Percentiles rank a stretch among this genome's conserved stretches.
phyloP scores from a whole-genome alignment of 2,797 vertebrate genomes.

The Coregonus suidteri region DNA sequence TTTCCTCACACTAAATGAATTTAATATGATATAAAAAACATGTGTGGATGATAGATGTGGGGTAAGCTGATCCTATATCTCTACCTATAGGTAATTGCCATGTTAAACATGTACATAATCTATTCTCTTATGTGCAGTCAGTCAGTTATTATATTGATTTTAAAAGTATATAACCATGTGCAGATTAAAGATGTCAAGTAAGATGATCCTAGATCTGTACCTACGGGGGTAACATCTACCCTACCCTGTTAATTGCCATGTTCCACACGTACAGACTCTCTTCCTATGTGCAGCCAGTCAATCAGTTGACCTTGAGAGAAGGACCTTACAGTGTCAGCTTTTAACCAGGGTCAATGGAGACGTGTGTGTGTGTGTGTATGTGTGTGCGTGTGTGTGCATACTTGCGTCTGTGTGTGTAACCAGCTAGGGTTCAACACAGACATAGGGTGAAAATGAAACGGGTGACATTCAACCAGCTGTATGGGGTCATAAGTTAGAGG shows the following conservation, averaged over 20 bases:
- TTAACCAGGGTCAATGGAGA: slow-evolving; percentile 1
- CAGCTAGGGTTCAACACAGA: background rate
- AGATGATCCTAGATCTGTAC: background rate
- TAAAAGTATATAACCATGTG: no score
- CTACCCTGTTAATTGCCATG: background rate
- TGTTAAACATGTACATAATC: no score
- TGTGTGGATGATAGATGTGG: no score
- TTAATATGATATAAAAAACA: no score
- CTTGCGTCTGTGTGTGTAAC: background rate
- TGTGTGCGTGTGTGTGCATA: no score
- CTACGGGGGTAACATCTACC: background rate
- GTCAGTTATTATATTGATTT: no score
- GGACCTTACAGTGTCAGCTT: slow-evolving; percentile 3
- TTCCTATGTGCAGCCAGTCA: slow-evolving; percentile 3
- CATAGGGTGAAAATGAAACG: background rate
- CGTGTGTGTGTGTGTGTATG: background rate
- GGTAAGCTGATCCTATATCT: no score
- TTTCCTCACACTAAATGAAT: background rate
- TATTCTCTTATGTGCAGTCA: no score
- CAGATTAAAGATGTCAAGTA: background rate
- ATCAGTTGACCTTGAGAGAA: background rate
- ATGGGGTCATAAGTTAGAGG: background rate
- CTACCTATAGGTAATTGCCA: no score
- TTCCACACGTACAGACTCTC: background rate
- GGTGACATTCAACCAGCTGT: background rate